Percentiles rank a stretch among this genome's conserved stretches.
These are phyloP conservation scores for Caenorhabditis sp. DNA, from an alignment of 2,888 invertebrate species.

Conservation along the genomic window DNA sequence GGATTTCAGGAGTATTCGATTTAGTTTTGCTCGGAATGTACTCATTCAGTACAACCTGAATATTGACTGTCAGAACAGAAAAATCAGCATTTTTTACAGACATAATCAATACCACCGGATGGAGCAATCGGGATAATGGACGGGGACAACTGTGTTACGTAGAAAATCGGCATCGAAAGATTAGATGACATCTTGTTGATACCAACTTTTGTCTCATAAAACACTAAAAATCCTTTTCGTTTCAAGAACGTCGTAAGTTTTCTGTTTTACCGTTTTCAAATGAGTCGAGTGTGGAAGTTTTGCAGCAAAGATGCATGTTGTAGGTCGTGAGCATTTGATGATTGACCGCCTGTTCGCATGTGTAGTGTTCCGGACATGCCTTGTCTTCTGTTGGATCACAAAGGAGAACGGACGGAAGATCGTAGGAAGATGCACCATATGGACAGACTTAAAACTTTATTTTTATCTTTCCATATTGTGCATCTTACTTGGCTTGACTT, in stretches of 20 bases:
- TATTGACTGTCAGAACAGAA: neutral
- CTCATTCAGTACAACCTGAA: conserved; percentile 69
- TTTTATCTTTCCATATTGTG: neutral
- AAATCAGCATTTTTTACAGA: conserved; percentile 16
- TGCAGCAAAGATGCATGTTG: conserved; percentile 73
- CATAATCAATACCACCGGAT: conserved; percentile 68
- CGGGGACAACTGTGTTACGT: conserved; percentile 70
- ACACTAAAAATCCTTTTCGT: too few relatives aligned
- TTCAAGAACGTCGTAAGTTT: too few relatives aligned
- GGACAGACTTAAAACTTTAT: conserved; percentile 69
- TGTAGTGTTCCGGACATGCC: conserved; percentile 66
- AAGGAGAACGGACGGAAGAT: conserved; percentile 68
- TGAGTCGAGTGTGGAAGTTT: conserved; percentile 65
- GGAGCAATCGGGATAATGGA: conserved; percentile 70
- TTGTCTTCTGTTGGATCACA: conserved; percentile 71
- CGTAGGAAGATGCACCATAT: conserved; percentile 69
- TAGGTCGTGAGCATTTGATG: conserved; percentile 71
- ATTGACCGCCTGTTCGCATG: conserved; percentile 69
- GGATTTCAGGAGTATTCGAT: conserved; percentile 65
- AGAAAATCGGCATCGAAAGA: conserved; percentile 71
- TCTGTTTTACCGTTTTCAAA: conserved; percentile 67
- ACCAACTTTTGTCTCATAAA: conserved; percentile 73
- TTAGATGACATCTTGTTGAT: conserved; percentile 73
- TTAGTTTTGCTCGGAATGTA: conserved; percentile 60
- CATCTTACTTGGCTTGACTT: conserved; percentile 70